Evolutionary conservation across 2,888 invertebrate species (phyloP).

Genomic region (Spilarctia lutea): DNA sequence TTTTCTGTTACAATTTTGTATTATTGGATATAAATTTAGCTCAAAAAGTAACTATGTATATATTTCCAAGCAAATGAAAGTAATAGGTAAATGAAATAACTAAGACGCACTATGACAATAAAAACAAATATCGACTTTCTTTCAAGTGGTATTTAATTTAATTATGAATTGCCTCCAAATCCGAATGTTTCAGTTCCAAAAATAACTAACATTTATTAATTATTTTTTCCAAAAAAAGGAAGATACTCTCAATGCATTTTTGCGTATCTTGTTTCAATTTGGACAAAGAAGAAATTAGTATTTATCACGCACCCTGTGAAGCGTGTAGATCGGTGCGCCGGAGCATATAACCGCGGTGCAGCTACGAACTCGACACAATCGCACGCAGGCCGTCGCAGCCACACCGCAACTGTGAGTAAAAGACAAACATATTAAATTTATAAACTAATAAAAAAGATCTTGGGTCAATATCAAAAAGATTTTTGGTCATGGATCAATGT

Average conservation of each 20-base stretch:
- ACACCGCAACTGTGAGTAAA: conserved; percentile 75
- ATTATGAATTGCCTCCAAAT: background rate
- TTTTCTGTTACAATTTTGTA: too few species aligned
- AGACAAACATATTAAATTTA: conserved; percentile 1
- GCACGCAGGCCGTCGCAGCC: conserved; percentile 66
- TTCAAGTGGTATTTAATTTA: too few species aligned
- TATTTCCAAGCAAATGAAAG: too few species aligned
- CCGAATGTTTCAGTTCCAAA: background rate
- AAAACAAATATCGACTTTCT: background rate
- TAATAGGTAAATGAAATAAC: too few species aligned
- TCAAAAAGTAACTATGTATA: too few species aligned
- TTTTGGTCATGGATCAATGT: background rate
- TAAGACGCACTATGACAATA: too few species aligned
- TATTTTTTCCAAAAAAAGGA: background rate
- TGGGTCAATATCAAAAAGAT: too few species aligned
- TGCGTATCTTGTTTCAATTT: background rate
- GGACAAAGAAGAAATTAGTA: conserved; percentile 31
- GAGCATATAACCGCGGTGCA: conserved; percentile 77
- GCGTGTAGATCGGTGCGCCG: conserved; percentile 54
- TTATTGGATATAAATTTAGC: too few species aligned
- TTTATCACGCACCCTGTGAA: conserved; percentile 70
- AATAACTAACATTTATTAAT: background rate
- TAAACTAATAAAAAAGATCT: background rate
- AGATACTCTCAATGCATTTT: background rate
- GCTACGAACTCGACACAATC: conserved; percentile 65